Evolutionary conservation across 2,888 invertebrate species (phyloP).

Genomic region (Eucriotettix oculatus): DNA sequence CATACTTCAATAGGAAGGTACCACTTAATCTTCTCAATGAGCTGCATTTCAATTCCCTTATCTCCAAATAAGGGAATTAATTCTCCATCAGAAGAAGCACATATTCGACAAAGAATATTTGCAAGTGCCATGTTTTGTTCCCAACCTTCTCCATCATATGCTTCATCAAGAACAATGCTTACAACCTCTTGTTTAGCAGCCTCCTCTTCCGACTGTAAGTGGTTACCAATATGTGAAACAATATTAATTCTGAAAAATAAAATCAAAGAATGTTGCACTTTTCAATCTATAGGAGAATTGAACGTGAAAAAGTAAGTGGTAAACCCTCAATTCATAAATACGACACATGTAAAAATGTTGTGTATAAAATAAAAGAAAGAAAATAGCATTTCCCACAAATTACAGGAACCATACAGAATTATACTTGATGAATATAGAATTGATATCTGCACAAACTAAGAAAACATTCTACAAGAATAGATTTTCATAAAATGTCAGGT

Average conservation of each 20-base stretch:
- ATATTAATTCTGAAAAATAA: background rate
- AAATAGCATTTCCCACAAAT: too few species aligned
- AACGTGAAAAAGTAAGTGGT: too few species aligned
- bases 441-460: too few species aligned
- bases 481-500: too few species aligned
- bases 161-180: background rate
- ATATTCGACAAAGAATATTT: conserved; percentile 10
- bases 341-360: too few species aligned
- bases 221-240: background rate
- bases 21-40: conserved; percentile 19
- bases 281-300: too few species aligned
- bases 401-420: too few species aligned
- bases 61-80: conserved; percentile 15
- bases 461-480: too few species aligned
- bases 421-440: too few species aligned
- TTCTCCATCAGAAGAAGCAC: conserved; percentile 6
- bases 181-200: background rate
- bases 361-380: too few species aligned
- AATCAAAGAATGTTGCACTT: background rate
- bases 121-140: background rate
- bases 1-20: conserved; percentile 18
- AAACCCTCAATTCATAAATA: too few species aligned
- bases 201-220: background rate
- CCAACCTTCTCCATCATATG: background rate
- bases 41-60: conserved; percentile 15